Evolutionary conservation across 2,888 invertebrate species (phyloP).

Genomic region (Marronus borbonicus): DNA sequence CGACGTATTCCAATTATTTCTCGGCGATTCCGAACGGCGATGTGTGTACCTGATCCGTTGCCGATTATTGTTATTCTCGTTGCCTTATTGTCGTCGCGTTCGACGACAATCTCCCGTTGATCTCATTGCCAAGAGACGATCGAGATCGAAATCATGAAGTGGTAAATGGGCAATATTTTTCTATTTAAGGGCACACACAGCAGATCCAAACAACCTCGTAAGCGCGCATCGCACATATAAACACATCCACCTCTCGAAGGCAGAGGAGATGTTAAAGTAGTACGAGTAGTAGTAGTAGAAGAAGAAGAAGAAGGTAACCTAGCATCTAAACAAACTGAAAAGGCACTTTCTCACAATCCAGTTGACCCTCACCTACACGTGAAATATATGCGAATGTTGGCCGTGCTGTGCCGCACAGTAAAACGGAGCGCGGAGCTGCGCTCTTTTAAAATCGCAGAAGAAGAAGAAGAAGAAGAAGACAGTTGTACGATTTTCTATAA

Average conservation of each 20-base stretch:
- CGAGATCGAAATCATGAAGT: constrained; percentile 6
- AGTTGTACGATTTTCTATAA: constrained; percentile 52
- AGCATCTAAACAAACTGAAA: constrained; percentile 33
- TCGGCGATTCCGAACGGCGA: background rate
- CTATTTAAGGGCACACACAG: constrained; percentile 31
- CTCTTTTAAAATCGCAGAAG: constrained; percentile 40
- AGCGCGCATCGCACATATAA: constrained; percentile 1
- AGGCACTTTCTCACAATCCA: constrained; percentile 52
- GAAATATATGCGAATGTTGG: constrained; percentile 54
- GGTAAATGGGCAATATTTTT: constrained; percentile 39
- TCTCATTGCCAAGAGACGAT: constrained; percentile 19
- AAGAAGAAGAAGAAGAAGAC: constrained; percentile 43
- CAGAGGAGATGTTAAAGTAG: too few relatives aligned
- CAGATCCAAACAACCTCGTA: background rate
- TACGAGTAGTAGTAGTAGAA: background rate
- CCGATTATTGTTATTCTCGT: constrained; percentile 12
- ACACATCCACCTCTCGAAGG: background rate
- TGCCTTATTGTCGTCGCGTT: constrained; percentile 19
- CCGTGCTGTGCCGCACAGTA: constrained; percentile 8
- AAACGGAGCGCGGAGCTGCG: constrained; percentile 23
- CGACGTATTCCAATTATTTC: constrained; percentile 21
- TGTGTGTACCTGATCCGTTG: constrained; percentile 18
- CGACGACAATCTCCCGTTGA: constrained; percentile 38
- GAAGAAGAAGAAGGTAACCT: constrained; percentile 32
- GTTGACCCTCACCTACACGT: constrained; percentile 57